Evolutionary conservation across 2,113 vertebrate species (phyloP).

Genomic region (Setophaga petechia): DNA sequence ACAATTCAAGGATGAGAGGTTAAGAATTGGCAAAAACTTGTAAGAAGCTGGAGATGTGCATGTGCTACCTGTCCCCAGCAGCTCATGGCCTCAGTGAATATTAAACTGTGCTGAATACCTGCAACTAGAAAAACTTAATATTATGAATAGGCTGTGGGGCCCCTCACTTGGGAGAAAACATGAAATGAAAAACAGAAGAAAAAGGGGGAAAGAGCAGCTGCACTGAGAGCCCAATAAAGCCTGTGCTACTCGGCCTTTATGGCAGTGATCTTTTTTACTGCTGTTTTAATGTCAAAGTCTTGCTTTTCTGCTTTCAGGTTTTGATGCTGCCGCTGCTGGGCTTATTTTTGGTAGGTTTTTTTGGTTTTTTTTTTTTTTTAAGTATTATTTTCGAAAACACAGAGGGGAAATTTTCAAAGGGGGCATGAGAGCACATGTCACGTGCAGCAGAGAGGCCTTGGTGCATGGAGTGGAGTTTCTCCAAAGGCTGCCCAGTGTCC

Average conservation of each 20-base stretch:
- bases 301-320: background rate
- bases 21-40: background rate
- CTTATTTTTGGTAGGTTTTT: background rate
- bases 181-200: conserved; percentile 26
- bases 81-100: background rate
- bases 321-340: background rate
- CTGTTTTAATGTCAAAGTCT: background rate
- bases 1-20: background rate
- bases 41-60: background rate
- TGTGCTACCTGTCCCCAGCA: rapidly evolving
- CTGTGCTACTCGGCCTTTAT: background rate
- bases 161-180: conserved; percentile 11
- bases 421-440: rapidly evolving
- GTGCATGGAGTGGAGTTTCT: background rate
- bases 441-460: rapidly evolving
- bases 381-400: background rate
- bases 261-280: background rate
- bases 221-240: background rate
- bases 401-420: background rate
- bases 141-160: background rate
- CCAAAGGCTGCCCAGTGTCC: background rate
- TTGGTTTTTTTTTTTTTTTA: background rate
- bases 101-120: background rate
- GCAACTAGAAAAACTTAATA: background rate
- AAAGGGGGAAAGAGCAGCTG: background rate